Evolutionary conservation across 2,113 vertebrate species (phyloP).

Genomic region (Hemiscyllium ocellatum): DNA sequence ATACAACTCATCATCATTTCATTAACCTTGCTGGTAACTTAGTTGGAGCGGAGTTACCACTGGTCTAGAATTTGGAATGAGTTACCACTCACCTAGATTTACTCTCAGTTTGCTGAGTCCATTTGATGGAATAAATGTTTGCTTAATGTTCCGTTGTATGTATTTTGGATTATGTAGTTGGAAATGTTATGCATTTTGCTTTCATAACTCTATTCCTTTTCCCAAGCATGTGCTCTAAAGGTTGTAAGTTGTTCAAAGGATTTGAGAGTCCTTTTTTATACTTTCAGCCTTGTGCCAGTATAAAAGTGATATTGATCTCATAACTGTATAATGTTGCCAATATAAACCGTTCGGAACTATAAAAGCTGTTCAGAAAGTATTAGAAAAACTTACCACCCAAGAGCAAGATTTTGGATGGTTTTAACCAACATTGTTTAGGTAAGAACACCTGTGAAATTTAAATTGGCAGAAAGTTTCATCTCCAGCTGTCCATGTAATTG

Average conservation of each 20-base stretch:
- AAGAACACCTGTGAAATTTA: conserved; percentile 16
- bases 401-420: neutral
- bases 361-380: conserved; percentile 10
- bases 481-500: neutral
- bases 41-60: neutral
- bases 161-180: neutral
- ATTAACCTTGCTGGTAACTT: neutral
- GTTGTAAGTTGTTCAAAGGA: conserved; percentile 1
- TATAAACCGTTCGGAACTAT: conserved; percentile 9
- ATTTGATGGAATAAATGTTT: conserved; percentile 22
- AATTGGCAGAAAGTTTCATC: neutral
- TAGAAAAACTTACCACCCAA: conserved; percentile 35
- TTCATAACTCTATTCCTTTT: conserved; percentile 11
- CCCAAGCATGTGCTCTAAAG: neutral
- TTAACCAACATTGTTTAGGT: conserved; percentile 18
- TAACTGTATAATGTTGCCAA: conserved; percentile 26
- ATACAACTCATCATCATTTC: neutral
- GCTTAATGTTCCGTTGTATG: conserved; percentile 8
- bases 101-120: neutral
- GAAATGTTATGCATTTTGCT: conserved; percentile 27
- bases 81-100: too few relatives aligned
- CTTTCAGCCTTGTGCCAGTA: conserved; percentile 29
- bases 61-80: neutral
- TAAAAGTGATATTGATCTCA: conserved; percentile 33
- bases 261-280: conserved; percentile 10